Percentiles rank a stretch among this genome's conserved stretches.
phyloP scores from a whole-genome alignment of 2,113 vertebrate genomes.

The Daphoenositta chrysoptera region DNA sequence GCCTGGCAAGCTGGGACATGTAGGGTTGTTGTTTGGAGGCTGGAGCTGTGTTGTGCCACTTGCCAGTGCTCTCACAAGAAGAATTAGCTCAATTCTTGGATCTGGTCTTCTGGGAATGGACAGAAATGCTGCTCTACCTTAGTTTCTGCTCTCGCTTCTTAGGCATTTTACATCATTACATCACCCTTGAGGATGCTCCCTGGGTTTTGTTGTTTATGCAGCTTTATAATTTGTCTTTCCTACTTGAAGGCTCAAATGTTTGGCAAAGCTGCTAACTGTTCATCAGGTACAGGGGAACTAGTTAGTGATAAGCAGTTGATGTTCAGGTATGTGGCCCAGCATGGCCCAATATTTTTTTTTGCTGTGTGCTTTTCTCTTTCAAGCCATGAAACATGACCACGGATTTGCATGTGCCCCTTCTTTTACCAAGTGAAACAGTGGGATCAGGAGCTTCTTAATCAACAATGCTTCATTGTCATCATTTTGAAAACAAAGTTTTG shows the following conservation, averaged over 20 bases:
- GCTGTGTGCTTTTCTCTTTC: neutral
- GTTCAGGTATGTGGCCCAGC: neutral
- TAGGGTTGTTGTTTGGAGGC: accelerated
- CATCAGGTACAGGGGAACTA: neutral
- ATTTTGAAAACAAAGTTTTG: neutral
- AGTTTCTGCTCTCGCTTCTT: neutral
- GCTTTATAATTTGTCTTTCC: neutral
- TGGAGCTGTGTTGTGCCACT: neutral
- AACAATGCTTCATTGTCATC: neutral
- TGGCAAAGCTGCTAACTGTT: neutral
- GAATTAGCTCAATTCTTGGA: neutral
- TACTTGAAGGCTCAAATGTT: neutral
- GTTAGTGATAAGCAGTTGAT: neutral
- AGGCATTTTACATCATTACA: neutral
- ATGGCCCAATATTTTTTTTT: neutral
- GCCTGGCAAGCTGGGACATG: neutral
- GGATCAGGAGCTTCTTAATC: neutral
- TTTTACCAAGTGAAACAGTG: neutral
- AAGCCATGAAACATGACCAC: neutral
- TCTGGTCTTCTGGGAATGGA: neutral
- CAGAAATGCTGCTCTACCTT: neutral
- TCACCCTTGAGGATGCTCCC: neutral
- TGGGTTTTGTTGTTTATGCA: neutral
- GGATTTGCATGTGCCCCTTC: neutral
- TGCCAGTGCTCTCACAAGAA: neutral